Evolutionary conservation across 2,113 vertebrate species (phyloP).

Genomic region (western clawed frog (Xenopus tropicalis)): DNA sequence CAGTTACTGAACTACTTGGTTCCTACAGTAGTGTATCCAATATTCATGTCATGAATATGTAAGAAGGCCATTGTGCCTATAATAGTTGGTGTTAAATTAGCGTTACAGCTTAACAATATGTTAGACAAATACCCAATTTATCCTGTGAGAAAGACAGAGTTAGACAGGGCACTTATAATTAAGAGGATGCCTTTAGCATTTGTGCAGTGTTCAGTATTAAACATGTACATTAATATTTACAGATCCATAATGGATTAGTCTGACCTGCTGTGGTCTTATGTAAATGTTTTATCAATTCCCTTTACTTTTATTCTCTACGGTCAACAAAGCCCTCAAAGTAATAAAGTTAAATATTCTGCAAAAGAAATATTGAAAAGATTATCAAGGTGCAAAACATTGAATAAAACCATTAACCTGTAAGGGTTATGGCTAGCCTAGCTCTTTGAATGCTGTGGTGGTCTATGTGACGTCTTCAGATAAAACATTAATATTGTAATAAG

Average conservation of each 20-base stretch:
- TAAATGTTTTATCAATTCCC: no score
- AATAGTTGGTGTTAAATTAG: slow-evolving; percentile 7
- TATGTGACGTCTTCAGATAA: no score
- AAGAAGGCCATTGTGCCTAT: neutral
- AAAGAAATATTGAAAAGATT: no score
- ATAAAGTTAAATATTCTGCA: no score
- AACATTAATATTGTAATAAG: no score
- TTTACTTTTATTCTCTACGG: no score
- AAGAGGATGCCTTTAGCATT: neutral
- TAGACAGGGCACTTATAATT: neutral
- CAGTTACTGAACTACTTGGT: slow-evolving; percentile 21
- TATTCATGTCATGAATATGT: neutral
- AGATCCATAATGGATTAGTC: neutral
- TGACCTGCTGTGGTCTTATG: neutral
- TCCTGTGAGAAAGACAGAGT: no score
- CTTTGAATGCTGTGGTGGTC: no score
- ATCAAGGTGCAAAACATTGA: no score
- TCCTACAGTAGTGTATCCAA: neutral
- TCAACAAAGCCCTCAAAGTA: no score
- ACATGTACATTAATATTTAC: neutral
- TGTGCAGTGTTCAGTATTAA: neutral
- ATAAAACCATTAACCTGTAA: no score
- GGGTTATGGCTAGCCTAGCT: no score
- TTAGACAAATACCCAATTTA: slow-evolving; percentile 2
- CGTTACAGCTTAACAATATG: neutral